Percentiles rank a stretch among this genome's conserved stretches.
Evolutionary conservation across 1,140 invertebrate species (phyloP).

Genomic region (Linepithema humile): DNA sequence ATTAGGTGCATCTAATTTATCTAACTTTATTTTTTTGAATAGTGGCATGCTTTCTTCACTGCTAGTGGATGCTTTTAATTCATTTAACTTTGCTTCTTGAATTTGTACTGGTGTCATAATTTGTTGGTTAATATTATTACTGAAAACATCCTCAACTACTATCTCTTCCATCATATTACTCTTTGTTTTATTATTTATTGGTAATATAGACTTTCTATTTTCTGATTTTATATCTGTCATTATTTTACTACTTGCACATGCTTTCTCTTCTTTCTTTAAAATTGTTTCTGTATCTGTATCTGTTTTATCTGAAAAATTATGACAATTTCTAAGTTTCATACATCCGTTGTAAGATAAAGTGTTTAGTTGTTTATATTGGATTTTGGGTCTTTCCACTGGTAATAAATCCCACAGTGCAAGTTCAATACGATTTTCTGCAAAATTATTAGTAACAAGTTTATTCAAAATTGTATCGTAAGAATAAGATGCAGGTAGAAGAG

Average conservation of each 20-base stretch:
- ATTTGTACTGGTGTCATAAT: too few species aligned
- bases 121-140: neutral
- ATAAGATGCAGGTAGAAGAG: too few species aligned
- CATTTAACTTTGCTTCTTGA: neutral
- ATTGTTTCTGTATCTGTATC: too few species aligned
- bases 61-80: too few species aligned
- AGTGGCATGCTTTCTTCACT: too few species aligned
- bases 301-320: neutral
- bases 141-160: neutral
- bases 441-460: too few species aligned
- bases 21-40: too few species aligned
- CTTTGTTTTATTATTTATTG: neutral
- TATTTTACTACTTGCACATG: neutral
- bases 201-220: neutral
- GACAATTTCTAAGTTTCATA: neutral
- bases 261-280: neutral
- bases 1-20: too few species aligned
- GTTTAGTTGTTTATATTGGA: neutral
- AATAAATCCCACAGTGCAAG: slow-evolving; percentile 69
- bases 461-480: too few species aligned
- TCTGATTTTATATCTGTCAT: neutral
- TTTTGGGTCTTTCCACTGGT: slow-evolving; percentile 2
- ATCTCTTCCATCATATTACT: neutral
- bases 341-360: too few species aligned
- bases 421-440: slow-evolving; percentile 57